Evolutionary conservation across 2,888 invertebrate genomes (phyloP).

Genomic region (Noctuana brunneofusca): DNA sequence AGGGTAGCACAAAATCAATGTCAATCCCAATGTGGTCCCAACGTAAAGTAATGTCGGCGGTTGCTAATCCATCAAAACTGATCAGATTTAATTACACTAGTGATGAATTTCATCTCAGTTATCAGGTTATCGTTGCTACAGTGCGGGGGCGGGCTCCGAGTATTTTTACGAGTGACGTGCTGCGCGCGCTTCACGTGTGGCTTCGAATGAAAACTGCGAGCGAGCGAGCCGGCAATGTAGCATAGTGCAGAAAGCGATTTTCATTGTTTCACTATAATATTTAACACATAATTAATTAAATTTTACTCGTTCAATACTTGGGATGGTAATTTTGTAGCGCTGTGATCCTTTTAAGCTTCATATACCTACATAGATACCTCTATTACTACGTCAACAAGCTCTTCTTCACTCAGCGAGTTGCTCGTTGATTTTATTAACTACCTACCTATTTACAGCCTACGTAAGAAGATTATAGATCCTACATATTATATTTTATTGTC

Average conservation of each 20-base stretch:
- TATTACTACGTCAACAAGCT: neutral
- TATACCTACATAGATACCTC: neutral
- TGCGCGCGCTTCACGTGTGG: conserved; percentile 34
- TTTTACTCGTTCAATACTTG: too few relatives aligned
- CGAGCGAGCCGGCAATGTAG: neutral
- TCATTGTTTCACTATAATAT: too few relatives aligned
- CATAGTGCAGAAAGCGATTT: neutral
- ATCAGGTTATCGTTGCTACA: conserved; percentile 23
- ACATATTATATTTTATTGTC: too few relatives aligned
- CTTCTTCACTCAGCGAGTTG: neutral
- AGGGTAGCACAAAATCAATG: too few relatives aligned
- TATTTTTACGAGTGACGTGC: conserved; percentile 65
- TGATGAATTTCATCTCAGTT: conserved; percentile 16
- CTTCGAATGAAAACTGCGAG: neutral
- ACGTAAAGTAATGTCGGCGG: too few relatives aligned
- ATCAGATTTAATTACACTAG: conserved; percentile 14
- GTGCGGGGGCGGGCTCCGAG: conserved; percentile 54
- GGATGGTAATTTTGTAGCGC: too few relatives aligned
- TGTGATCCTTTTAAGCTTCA: too few relatives aligned
- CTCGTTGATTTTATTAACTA: neutral
- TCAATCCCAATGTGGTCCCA: too few relatives aligned
- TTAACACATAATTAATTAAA: too few relatives aligned
- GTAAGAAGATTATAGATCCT: too few relatives aligned
- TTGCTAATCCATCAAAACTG: neutral
- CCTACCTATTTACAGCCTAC: too few relatives aligned